A percentile compares a stretch with the other conserved stretches of the same genome.
These are phyloP conservation scores for Sebastes oblongus DNA, from an alignment of 2,797 vertebrate species.

Conservation along the genomic window DNA sequence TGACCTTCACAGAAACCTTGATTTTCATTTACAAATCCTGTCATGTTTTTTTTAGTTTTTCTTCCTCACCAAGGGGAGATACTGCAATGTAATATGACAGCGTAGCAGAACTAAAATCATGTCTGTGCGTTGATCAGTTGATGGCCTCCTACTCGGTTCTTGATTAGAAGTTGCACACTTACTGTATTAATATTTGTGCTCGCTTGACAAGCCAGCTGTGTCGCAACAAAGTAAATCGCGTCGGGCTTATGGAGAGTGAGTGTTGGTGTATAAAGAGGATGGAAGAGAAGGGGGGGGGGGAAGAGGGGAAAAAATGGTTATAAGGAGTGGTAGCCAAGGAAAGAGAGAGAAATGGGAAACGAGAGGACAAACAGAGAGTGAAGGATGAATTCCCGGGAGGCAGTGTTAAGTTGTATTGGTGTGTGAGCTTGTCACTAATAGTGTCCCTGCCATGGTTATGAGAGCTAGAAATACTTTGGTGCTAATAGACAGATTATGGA, in stretches of 20 bases:
- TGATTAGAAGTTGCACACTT: constrained; percentile 70
- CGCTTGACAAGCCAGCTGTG: constrained; percentile 63
- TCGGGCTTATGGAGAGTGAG: constrained; percentile 10
- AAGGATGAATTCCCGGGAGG: constrained; percentile 74
- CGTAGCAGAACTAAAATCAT: constrained; percentile 23
- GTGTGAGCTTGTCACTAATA: constrained; percentile 81
- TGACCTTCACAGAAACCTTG: constrained; percentile 49
- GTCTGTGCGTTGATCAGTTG: constrained; percentile 46
- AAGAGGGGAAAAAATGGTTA: neutral
- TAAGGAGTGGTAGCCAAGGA: constrained; percentile 24
- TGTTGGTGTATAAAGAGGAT: constrained; percentile 6
- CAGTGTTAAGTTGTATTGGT: constrained; percentile 75
- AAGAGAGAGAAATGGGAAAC: constrained; percentile 22
- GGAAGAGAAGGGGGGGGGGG: neutral
- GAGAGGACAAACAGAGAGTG: constrained; percentile 57
- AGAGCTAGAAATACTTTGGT: constrained; percentile 84
- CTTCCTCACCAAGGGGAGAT: constrained; percentile 46
- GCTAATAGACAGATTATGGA: constrained; percentile 88
- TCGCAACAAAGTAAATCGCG: constrained; percentile 45
- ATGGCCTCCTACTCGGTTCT: constrained; percentile 53
- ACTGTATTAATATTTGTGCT: constrained; percentile 58
- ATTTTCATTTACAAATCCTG: constrained; percentile 69
- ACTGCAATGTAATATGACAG: constrained; percentile 54
- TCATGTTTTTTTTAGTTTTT: constrained; percentile 41
- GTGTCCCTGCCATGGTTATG: constrained; percentile 83